Evolutionary conservation across 2,888 invertebrate genomes (phyloP).

Genomic region (Lepidochrysops patricia): DNA sequence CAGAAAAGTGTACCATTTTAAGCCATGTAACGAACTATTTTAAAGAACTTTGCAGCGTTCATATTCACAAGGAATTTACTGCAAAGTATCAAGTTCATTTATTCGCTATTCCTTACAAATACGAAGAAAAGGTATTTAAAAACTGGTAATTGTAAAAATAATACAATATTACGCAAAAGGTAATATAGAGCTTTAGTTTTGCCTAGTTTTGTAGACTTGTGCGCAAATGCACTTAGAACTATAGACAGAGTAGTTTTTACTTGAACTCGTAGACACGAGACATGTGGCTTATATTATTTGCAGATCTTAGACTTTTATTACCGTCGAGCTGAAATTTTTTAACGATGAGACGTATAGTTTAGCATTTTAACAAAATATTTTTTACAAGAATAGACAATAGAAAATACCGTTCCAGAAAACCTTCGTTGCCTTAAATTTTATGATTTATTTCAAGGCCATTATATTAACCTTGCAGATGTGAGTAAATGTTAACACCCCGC

Average conservation of each 20-base stretch:
- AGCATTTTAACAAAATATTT: too few relatives aligned
- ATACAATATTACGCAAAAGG: slow-evolving; percentile 3
- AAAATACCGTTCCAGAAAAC: too few relatives aligned
- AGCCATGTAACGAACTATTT: neutral
- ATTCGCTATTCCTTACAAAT: neutral
- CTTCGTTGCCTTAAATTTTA: too few relatives aligned
- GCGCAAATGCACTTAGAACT: slow-evolving; percentile 22
- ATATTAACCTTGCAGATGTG: too few relatives aligned
- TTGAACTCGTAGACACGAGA: slow-evolving; percentile 7
- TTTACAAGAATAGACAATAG: too few relatives aligned
- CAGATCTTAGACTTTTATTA: slow-evolving; percentile 5
- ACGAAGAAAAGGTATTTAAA: slow-evolving; percentile 19
- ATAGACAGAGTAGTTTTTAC: slow-evolving; percentile 4
- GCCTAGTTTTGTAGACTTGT: slow-evolving; percentile 20
- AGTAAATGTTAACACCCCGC: too few relatives aligned
- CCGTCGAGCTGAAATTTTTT: too few relatives aligned
- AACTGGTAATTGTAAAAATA: slow-evolving; percentile 2
- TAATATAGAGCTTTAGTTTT: slow-evolving; percentile 21
- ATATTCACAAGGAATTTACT: neutral
- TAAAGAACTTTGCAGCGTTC: neutral
- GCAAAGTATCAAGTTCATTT: neutral
- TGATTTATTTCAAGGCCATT: too few relatives aligned
- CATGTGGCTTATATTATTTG: slow-evolving; percentile 21
- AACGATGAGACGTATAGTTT: too few relatives aligned
- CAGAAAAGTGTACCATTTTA: neutral